phyloP scores from a whole-genome alignment of 2,888 invertebrate species.

The Calameuta idolon region DNA sequence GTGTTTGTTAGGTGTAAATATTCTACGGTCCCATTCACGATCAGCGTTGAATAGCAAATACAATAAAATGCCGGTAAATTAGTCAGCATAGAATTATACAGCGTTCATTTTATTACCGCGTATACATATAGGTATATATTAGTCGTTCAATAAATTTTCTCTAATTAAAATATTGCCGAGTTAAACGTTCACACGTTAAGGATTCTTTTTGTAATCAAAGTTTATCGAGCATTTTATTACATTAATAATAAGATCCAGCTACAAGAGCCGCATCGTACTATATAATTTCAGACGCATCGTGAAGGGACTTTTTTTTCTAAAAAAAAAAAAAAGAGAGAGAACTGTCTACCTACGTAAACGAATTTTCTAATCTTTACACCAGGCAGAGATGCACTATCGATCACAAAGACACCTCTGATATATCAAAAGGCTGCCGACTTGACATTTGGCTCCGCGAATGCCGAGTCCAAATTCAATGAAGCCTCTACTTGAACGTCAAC shows the following conservation, averaged over 20 bases:
- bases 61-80: background rate
- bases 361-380: slow-evolving; percentile 31
- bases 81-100: background rate
- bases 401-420: slow-evolving; percentile 39
- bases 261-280: background rate
- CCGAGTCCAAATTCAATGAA: slow-evolving; percentile 23
- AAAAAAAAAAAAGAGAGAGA: slow-evolving; percentile 2
- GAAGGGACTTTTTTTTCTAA: background rate
- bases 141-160: background rate
- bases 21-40: slow-evolving; percentile 1
- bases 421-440: slow-evolving; percentile 29
- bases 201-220: background rate
- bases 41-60: background rate
- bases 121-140: background rate
- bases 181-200: background rate
- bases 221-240: background rate
- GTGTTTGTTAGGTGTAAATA: background rate
- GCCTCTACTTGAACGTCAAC: slow-evolving; percentile 44
- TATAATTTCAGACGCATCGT: background rate
- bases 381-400: slow-evolving; percentile 61
- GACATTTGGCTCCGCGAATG: slow-evolving; percentile 32
- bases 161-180: background rate
- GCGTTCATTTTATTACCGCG: background rate
- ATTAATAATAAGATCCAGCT: background rate
- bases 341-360: slow-evolving; percentile 12